These are phyloP conservation scores for Siphlonurus alternatus DNA, from an alignment of 2,888 invertebrate genomes.

Conservation along the genomic window DNA sequence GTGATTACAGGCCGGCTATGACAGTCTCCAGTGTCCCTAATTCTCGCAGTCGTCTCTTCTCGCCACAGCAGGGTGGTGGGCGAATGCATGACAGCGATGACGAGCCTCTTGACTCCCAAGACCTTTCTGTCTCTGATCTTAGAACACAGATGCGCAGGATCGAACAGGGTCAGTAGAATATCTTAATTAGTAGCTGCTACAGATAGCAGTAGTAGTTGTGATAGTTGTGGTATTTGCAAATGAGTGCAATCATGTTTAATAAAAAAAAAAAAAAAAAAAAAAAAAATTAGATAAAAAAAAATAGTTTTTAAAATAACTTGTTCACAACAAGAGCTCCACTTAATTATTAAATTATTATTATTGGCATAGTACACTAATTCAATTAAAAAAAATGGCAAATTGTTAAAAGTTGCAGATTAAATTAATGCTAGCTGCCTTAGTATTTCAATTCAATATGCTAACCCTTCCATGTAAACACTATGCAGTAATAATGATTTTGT, in stretches of 20 bases:
- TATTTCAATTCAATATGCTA: no score
- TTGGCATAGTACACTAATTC: no score
- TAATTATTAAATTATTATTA: no score
- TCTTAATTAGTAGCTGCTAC: no score
- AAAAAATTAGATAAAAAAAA: not conserved
- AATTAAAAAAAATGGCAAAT: no score
- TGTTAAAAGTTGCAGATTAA: no score
- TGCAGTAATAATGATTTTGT: no score
- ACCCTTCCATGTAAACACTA: no score
- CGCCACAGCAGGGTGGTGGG: slow-evolving; percentile 31
- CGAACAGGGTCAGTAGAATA: slow-evolving; percentile 39
- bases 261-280: not conserved
- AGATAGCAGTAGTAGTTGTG: no score
- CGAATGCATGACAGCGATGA: slow-evolving; percentile 29
- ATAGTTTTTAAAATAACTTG: slow-evolving; percentile 5
- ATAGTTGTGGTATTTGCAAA: no score
- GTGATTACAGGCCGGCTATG: slow-evolving; percentile 6
- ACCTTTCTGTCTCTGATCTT: slow-evolving; percentile 30
- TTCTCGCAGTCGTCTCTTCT: slow-evolving; percentile 12
- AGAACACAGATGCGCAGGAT: slow-evolving; percentile 39
- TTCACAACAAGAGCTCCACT: no score
- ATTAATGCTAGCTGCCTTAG: no score
- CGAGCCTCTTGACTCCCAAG: slow-evolving; percentile 23
- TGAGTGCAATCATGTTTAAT: not conserved
- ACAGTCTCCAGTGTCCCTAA: not conserved